A percentile compares a stretch with the other conserved stretches of the same genome.
These are phyloP conservation scores for Pteropus alecto DNA, from an alignment of 2,113 vertebrate species.

Conservation along the genomic window DNA sequence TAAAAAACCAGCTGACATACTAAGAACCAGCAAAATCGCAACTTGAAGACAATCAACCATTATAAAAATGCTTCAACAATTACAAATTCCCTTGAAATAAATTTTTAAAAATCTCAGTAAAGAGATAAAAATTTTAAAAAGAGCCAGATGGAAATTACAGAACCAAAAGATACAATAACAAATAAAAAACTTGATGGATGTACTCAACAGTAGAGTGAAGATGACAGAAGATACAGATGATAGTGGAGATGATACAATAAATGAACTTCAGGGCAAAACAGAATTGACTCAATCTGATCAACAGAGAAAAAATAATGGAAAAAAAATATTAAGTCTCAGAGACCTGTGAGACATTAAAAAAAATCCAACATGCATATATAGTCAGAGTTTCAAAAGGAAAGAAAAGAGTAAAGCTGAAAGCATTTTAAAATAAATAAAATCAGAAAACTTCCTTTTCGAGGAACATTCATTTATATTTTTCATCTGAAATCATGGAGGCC, in stretches of 20 bases:
- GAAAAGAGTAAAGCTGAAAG: neutral
- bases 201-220: neutral
- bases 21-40: neutral
- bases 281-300: neutral
- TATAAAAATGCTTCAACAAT: neutral
- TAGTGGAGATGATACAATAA: neutral
- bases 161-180: neutral
- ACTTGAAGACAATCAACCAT: neutral
- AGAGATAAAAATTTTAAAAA: neutral
- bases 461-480: neutral
- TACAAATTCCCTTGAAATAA: neutral
- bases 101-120: neutral
- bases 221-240: neutral
- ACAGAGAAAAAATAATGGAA: neutral
- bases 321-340: neutral
- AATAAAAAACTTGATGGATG: neutral
- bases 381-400: neutral
- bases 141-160: neutral
- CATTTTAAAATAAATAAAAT: neutral
- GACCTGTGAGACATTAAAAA: neutral
- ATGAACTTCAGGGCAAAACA: neutral
- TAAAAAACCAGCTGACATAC: neutral
- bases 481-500: neutral
- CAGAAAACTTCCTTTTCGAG: neutral
- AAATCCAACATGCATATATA: neutral